These are phyloP conservation scores for Trilocha varians DNA, from an alignment of 2,888 invertebrate genomes.

Conservation along the genomic window DNA sequence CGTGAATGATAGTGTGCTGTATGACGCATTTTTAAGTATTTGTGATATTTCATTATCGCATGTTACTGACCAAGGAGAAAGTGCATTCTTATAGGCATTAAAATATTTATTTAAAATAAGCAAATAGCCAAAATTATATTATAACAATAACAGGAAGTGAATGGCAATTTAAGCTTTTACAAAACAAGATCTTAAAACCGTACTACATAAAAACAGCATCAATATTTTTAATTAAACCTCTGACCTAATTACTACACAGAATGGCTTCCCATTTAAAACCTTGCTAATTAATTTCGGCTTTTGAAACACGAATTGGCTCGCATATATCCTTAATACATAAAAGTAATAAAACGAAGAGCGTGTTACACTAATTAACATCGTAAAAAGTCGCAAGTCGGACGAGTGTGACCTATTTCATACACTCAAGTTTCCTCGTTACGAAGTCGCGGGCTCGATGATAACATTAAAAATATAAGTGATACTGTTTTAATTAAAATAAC, in stretches of 20 bases:
- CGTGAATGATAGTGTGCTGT: too few relatives aligned
- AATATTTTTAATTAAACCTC: too few relatives aligned
- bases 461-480: neutral
- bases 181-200: too few relatives aligned
- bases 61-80: too few relatives aligned
- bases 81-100: too few relatives aligned
- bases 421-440: constrained; percentile 24
- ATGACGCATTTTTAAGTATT: too few relatives aligned
- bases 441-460: neutral
- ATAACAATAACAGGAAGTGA: too few relatives aligned
- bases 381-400: constrained; percentile 22
- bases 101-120: too few relatives aligned
- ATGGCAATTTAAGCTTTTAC: too few relatives aligned
- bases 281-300: neutral
- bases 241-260: neutral
- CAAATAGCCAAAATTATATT: too few relatives aligned
- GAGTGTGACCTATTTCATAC: constrained; percentile 33
- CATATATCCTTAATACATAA: neutral
- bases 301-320: neutral
- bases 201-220: too few relatives aligned
- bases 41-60: too few relatives aligned
- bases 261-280: neutral
- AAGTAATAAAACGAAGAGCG: constrained; percentile 12
- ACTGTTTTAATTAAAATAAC: neutral
- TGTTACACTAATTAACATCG: constrained; percentile 25